A percentile compares a stretch with the other conserved stretches of the same genome.
Conservation (phyloP, 1,140 invertebrate genomes). For the Tribolium madens region DNA sequence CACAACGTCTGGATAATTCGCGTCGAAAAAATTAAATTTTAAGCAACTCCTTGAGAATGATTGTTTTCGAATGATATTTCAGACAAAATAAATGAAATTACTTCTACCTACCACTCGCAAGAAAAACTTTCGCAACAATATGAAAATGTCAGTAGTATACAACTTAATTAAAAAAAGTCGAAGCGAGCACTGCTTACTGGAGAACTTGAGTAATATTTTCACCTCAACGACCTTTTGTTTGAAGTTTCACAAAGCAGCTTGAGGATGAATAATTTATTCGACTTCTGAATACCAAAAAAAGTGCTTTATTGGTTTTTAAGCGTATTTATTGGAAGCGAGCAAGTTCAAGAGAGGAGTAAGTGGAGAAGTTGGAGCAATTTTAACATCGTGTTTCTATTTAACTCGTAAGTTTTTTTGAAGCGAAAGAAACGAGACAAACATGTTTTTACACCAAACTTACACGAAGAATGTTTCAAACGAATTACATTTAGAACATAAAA, state of each 20-base stretch:
- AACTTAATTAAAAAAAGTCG: slow-evolving; percentile 33
- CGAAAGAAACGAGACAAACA: neutral
- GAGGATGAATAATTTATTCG: slow-evolving; percentile 32
- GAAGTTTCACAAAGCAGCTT: slow-evolving; percentile 10
- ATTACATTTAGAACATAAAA: too few species aligned
- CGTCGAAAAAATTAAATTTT: slow-evolving; percentile 22
- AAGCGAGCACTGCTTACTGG: slow-evolving; percentile 7
- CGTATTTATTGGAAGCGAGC: slow-evolving; percentile 1
- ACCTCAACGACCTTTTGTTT: slow-evolving; percentile 31
- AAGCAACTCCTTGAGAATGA: neutral
- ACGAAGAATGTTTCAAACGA: too few species aligned
- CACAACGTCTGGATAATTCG: slow-evolving; percentile 16
- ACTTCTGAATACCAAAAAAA: slow-evolving; percentile 21
- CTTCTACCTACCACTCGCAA: neutral
- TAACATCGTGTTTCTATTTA: neutral
- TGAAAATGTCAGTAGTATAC: slow-evolving; percentile 30
- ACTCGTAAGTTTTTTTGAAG: neutral
- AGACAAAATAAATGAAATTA: slow-evolving; percentile 1
- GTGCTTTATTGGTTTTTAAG: slow-evolving; percentile 19
- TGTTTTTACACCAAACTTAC: too few species aligned
- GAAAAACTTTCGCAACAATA: neutral
- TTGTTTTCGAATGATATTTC: slow-evolving; percentile 11
- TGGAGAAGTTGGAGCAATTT: neutral
- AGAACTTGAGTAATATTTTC: slow-evolving; percentile 32
- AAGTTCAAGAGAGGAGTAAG: neutral